A percentile compares a stretch with the other conserved stretches of the same genome.
phyloP scores from a whole-genome alignment of 2,797 vertebrate genomes.

The Microctenopoma steveboyesi region DNA sequence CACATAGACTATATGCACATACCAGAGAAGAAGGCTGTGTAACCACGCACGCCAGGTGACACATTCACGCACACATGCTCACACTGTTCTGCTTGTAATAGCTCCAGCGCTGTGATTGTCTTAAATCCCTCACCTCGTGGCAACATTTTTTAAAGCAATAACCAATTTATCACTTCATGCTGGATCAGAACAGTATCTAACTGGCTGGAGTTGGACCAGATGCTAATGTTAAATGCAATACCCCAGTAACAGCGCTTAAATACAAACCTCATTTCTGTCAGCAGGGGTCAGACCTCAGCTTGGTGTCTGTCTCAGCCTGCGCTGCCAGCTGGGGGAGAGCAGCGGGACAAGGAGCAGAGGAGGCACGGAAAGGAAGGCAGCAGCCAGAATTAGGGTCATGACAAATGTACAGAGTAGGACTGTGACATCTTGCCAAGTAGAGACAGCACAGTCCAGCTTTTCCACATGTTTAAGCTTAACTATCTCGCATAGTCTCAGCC shows the following conservation, averaged over 20 bases:
- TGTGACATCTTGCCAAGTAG: constrained; percentile 56
- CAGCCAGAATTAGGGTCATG: constrained; percentile 59
- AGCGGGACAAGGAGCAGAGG: constrained; percentile 38
- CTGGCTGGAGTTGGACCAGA: constrained; percentile 33
- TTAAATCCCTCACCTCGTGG: constrained; percentile 36
- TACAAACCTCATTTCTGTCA: constrained; percentile 74
- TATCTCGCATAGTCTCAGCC: constrained; percentile 33
- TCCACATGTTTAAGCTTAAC: constrained; percentile 60
- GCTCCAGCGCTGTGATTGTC: constrained; percentile 21
- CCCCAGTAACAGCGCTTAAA: constrained; percentile 60
- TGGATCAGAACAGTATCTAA: constrained; percentile 56
- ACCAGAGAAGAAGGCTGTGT: not conserved
- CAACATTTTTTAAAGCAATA: constrained; percentile 62
- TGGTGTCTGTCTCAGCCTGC: constrained; percentile 51
- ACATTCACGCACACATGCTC: constrained; percentile 26
- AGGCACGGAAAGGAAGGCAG: constrained; percentile 46
- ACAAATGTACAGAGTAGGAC: constrained; percentile 57
- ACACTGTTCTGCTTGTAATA: constrained; percentile 23
- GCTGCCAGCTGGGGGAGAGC: constrained; percentile 46
- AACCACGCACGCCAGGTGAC: constrained; percentile 6
- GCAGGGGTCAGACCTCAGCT: constrained; percentile 80
- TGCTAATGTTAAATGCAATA: constrained; percentile 36
- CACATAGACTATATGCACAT: not conserved
- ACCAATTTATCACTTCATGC: constrained; percentile 66
- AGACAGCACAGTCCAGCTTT: constrained; percentile 43